Evolutionary conservation across 30 jellyfish, hydroid and myxozoan genomes (phyloP).

Genomic region (Aurelia sp.): DNA sequence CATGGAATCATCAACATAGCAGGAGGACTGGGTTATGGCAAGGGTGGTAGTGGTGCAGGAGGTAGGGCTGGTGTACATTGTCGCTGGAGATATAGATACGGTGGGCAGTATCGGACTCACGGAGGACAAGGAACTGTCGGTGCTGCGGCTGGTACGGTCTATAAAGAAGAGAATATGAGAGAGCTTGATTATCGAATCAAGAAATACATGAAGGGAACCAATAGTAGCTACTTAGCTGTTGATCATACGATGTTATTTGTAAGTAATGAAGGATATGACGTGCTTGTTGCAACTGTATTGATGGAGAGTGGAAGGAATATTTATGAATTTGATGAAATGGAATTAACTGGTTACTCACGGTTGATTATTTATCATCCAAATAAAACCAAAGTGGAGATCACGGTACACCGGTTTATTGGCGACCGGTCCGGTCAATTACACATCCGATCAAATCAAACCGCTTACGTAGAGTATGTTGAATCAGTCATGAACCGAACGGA

Average conservation of each 20-base stretch:
- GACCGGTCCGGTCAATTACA: slow-evolving; percentile 69
- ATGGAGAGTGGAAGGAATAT: slow-evolving; percentile 42
- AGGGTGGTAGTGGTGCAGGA: slow-evolving; percentile 73
- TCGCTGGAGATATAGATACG: slow-evolving; percentile 55
- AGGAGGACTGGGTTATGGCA: slow-evolving; percentile 54
- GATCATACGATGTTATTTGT: slow-evolving; percentile 69
- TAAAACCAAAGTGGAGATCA: slow-evolving; percentile 18
- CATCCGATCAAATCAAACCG: slow-evolving; percentile 47
- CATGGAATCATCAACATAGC: slow-evolving; percentile 66
- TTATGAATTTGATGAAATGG: slow-evolving; percentile 65
- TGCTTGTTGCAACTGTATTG: slow-evolving; percentile 57
- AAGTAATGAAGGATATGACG: slow-evolving; percentile 57
- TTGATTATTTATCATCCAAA: slow-evolving; percentile 51
- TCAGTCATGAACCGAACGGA: slow-evolving; percentile 67
- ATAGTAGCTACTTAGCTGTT: slow-evolving; percentile 55
- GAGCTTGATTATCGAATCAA: slow-evolving; percentile 59
- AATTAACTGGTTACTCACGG: slow-evolving; percentile 61
- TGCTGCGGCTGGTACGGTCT: slow-evolving; percentile 75
- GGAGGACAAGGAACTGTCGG: slow-evolving; percentile 62
- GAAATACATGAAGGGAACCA: slow-evolving; percentile 46
- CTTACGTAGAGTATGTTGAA: slow-evolving; percentile 58
- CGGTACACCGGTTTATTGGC: slow-evolving; percentile 63
- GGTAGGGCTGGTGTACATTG: slow-evolving; percentile 69
- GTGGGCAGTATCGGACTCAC: slow-evolving; percentile 49
- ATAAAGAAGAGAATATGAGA: slow-evolving; percentile 58